Evolutionary conservation across 2,113 vertebrate genomes (phyloP).

Genomic region (Columbina picui): DNA sequence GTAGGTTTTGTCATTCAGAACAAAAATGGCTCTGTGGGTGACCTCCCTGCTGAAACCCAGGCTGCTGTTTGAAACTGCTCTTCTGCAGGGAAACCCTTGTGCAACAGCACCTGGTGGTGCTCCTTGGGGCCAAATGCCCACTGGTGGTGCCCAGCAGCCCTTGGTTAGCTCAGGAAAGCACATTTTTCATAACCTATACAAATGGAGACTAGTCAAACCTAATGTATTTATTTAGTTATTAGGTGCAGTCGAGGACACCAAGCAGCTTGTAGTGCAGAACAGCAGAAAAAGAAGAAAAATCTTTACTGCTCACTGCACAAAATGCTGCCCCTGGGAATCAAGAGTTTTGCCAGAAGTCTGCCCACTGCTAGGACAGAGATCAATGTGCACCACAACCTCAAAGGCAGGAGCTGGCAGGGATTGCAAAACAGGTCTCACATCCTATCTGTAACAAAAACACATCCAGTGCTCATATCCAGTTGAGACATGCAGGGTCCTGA

Average conservation of each 20-base stretch:
- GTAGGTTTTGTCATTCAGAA: background rate
- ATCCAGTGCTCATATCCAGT: fast-evolving
- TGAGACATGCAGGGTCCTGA: fast-evolving
- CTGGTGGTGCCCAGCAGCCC: background rate
- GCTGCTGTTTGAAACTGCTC: background rate
- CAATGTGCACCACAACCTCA: fast-evolving
- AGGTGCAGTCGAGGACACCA: background rate
- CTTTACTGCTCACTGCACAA: background rate
- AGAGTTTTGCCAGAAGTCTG: background rate
- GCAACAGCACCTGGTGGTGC: background rate
- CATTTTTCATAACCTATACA: background rate
- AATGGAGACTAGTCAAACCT: background rate
- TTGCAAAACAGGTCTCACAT: background rate
- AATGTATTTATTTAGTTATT: background rate
- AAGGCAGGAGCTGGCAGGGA: background rate
- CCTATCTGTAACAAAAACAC: fast-evolving
- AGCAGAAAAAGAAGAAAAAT: background rate
- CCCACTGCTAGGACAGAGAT: background rate
- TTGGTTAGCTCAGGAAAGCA: background rate
- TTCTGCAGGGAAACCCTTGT: background rate
- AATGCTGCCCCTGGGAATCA: background rate
- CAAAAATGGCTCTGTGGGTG: background rate
- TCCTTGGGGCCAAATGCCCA: background rate
- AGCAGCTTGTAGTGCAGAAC: background rate
- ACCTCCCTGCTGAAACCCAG: background rate